phyloP scores from a whole-genome alignment of 2,888 invertebrate genomes.

The Lasioglossum zephyrum region DNA sequence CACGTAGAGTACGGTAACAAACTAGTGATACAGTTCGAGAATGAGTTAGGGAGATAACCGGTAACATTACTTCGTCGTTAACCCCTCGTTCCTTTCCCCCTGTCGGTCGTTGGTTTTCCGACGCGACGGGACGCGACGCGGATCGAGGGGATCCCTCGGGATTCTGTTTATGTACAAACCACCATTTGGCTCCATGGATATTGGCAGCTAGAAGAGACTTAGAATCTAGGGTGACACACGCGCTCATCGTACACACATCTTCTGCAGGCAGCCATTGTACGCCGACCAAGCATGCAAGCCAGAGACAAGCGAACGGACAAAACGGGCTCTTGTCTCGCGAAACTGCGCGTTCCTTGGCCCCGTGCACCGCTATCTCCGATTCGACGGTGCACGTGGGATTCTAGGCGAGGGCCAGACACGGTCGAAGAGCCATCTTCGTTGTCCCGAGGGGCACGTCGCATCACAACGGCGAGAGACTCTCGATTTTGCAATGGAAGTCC shows the following conservation, averaged over 20 bases:
- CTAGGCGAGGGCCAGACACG: background rate
- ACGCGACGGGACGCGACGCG: background rate
- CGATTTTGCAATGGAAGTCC: background rate
- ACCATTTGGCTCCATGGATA: slow-evolving; percentile 41
- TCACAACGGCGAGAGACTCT: background rate
- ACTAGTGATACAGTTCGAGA: slow-evolving; percentile 81
- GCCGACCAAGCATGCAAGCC: slow-evolving; percentile 67
- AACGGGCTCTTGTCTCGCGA: slow-evolving; percentile 51
- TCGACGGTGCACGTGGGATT: background rate
- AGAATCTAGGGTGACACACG: slow-evolving; percentile 45
- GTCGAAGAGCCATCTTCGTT: background rate
- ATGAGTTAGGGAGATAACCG: slow-evolving; percentile 70
- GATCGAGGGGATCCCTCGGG: background rate
- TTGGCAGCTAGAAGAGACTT: slow-evolving; percentile 71
- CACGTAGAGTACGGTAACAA: slow-evolving; percentile 82
- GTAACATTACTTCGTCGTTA: slow-evolving; percentile 28
- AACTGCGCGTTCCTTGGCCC: slow-evolving; percentile 48
- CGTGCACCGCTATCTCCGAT: background rate
- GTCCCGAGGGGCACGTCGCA: background rate
- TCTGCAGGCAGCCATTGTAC: slow-evolving; percentile 52
- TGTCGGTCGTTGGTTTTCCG: background rate
- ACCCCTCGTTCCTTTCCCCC: slow-evolving; percentile 7
- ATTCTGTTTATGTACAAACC: slow-evolving; percentile 67
- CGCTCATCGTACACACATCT: slow-evolving; percentile 42
- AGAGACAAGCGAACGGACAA: slow-evolving; percentile 75